Percentiles rank a stretch among this genome's conserved stretches.
These are phyloP conservation scores for Chalcis sispes DNA, from an alignment of 2,888 invertebrate species.

Conservation along the genomic window DNA sequence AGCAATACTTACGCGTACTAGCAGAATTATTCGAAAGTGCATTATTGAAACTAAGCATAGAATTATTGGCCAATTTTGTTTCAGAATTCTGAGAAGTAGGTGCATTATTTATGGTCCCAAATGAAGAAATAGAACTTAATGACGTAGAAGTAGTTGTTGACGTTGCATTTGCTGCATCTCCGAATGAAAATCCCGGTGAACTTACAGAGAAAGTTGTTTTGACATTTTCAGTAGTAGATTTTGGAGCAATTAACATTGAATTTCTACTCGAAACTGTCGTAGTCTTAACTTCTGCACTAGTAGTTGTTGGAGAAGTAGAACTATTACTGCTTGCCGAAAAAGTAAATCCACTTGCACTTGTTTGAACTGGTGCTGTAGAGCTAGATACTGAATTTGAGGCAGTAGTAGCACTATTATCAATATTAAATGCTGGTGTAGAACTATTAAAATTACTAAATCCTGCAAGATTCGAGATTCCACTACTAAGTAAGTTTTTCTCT, in stretches of 20 bases:
- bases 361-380: not conserved
- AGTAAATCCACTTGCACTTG: conserved; percentile 1
- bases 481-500: not conserved
- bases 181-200: conserved; percentile 54
- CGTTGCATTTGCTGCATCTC: not conserved
- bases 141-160: not conserved
- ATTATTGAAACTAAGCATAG: conserved; percentile 21
- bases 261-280: not conserved
- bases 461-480: conserved; percentile 4
- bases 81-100: not conserved
- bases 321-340: not conserved
- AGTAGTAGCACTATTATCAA: not conserved
- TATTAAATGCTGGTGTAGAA: conserved; percentile 21
- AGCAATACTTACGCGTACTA: conserved; percentile 38
- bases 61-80: not conserved
- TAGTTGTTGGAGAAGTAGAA: not conserved
- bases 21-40: conserved; percentile 30
- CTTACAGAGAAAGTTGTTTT: not conserved
- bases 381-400: not conserved
- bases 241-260: conserved; percentile 18
- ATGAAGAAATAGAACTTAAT: conserved; percentile 1
- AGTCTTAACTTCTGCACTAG: conserved; percentile 15
- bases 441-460: conserved; percentile 27
- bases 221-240: not conserved
- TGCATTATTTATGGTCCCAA: not conserved